Evolutionary conservation across 2,113 vertebrate genomes (phyloP), one percentile per base, ranked within the genome.

Genomic region (Semicossyphus pulcher): DNA sequence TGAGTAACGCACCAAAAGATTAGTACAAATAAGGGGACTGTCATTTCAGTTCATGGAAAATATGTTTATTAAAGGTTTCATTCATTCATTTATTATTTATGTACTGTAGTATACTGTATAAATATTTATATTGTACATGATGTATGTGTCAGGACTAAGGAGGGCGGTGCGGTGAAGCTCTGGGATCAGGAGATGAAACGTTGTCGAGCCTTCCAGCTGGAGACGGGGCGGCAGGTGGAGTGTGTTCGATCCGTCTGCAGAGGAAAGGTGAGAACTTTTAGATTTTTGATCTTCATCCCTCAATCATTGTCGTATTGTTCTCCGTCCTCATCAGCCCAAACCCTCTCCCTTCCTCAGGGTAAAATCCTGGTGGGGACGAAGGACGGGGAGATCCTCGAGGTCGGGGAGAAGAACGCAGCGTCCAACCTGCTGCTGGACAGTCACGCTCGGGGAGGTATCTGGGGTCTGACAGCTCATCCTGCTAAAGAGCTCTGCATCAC

Each of bases 111-210:
- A n/a, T n/a, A n/a, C n/a, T n/a, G n/a, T n/a, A 7, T 18, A n/a
- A 7, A 18, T 18, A 18, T 41, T 16, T 12, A 34, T 14, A 49
- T 21, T 6, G 31, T 60, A 9, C 18, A n/a, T 29, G 63, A 7
- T 69, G 56, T 62, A 15, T 21, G 23, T 21, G 18, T 28, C 86
- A 99, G 98, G 76, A 99, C 97, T 0, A 99, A 99, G 87, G 98
- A 99, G 86, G 98, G 98, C 0, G 98, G 97, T 0, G 97, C 97
- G 3, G 96, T 99, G 7, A 99, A 99, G 77, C 87, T 99, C 0
- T 99, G 98, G 98, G 98, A 99, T 81, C 98, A 99, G 88, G 97
- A 99, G 91, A 99, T 99, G 98, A 99, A 98, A 73, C 92, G 98
- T 9, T 99, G 98, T 82, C 87, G 98, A 71, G 97, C 97, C 0